A percentile compares a stretch with the other conserved stretches of the same genome.
Conservation (phyloP, 1,140 invertebrate species). For the Archegozetes longisetosus region DNA sequence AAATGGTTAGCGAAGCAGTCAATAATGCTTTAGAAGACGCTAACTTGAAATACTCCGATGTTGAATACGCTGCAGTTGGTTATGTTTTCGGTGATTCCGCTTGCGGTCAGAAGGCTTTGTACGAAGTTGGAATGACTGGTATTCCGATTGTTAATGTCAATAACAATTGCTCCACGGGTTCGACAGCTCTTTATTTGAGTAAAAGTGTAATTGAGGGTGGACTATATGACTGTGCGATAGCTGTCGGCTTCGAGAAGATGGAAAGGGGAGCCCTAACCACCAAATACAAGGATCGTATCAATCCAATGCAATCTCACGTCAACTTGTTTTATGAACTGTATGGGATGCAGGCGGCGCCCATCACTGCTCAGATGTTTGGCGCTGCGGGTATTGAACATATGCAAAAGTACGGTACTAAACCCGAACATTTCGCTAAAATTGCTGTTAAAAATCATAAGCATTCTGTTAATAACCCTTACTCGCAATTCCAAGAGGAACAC, state of each 20-base stretch:
- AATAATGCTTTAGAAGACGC: constrained; percentile 74
- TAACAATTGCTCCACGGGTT: constrained; percentile 94
- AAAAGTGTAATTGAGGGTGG: constrained; percentile 80
- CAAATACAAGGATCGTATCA: constrained; percentile 69
- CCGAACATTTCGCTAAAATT: constrained; percentile 89
- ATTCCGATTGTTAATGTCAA: constrained; percentile 98
- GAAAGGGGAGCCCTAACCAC: constrained; percentile 66
- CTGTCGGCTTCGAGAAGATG: constrained; percentile 97
- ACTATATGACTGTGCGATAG: constrained; percentile 66
- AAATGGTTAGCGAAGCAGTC: constrained; percentile 85
- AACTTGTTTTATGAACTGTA: constrained; percentile 61
- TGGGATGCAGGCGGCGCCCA: constrained; percentile 58
- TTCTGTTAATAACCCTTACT: constrained; percentile 86
- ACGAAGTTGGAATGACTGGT: constrained; percentile 86
- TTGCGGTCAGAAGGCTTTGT: constrained; percentile 81
- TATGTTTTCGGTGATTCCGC: constrained; percentile 96
- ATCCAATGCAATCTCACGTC: constrained; percentile 85
- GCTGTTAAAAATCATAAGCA: constrained; percentile 95
- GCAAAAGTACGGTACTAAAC: constrained; percentile 86
- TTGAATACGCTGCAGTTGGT: constrained; percentile 78
- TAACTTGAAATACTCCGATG: constrained; percentile 51
- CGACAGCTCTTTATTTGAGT: constrained; percentile 71
- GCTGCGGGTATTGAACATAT: constrained; percentile 93
- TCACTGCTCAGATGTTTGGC: constrained; percentile 89
- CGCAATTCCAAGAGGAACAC: constrained; percentile 81